Base-by-base conservation (phyloP, 1,140 invertebrate species). In the Cydia pomonella region DNA sequence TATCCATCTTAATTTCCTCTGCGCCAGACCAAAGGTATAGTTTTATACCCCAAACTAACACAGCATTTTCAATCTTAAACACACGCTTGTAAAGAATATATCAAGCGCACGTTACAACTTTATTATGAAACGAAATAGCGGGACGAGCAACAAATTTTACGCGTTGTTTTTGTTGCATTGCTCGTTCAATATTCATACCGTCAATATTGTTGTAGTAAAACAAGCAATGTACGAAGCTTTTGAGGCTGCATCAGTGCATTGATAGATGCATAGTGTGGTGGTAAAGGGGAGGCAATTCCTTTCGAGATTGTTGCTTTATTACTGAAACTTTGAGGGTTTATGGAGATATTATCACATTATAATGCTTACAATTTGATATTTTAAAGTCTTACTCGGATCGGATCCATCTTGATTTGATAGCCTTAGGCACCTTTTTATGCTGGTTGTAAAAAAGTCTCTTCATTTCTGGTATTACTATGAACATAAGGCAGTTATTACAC, bases 1-100 rank as follows among this genome's bases (percentile, higher is more conserved):
- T 77, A 74, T 74, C 76, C 76, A 77, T 74, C 74, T 77, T 77
- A 77, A 77, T 77, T 77, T 77, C 63, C 72, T 72, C 53, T n/a
- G n/a, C n/a, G n/a, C n/a, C n/a, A n/a, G 29, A 16, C 29, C 29
- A 69, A 69, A 10, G 4, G n/a, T 66, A 69, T n/a, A 38, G 23
- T 21, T 27, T 9, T 33, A n/a, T 23, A 18, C n/a, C 53, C n/a
- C 18, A 29, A 27, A 50, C 16, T n/a, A 33, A 13, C 25, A 64
- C 9, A n/a, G 25, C 9, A 64, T 27, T 27, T 29, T 64, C 63
- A 27, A n/a, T 29, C 63, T 64, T 64, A 64, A 33, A 29, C 25
- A n/a, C 25, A 33, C 10, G 25, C 63, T 64, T 29, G 27, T 64
- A 64, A 64, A 64, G 63, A 25, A 29, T 64, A 64, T 18, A 29